Percentiles rank a stretch among this genome's conserved stretches.
phyloP scores from a whole-genome alignment of 2,888 invertebrate species.

The Tuta absoluta region DNA sequence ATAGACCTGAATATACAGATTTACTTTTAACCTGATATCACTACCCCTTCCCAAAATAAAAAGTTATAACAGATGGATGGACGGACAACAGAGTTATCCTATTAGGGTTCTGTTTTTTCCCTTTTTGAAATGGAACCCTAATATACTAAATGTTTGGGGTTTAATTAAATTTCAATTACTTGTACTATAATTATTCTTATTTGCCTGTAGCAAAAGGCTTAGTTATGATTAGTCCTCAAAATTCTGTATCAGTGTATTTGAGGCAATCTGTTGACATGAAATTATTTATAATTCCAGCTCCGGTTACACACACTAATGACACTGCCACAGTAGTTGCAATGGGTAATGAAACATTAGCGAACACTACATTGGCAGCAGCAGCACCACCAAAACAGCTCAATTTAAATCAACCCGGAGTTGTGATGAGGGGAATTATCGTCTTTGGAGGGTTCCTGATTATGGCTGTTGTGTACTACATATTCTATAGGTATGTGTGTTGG shows the following conservation, averaged over 20 bases:
- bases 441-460: constrained; percentile 74
- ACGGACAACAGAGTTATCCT: too few species aligned
- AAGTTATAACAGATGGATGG: too few species aligned
- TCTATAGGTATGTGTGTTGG: constrained; percentile 62
- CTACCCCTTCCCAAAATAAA: too few species aligned
- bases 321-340: not conserved
- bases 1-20: too few species aligned
- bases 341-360: not conserved
- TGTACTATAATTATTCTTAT: too few species aligned
- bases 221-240: too few species aligned
- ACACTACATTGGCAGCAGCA: not conserved
- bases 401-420: constrained; percentile 65
- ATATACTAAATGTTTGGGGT: too few species aligned
- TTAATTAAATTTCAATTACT: too few species aligned
- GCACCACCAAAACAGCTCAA: constrained; percentile 41
- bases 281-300: not conserved
- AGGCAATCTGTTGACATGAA: not conserved
- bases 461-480: constrained; percentile 71
- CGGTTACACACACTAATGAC: not conserved
- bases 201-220: too few species aligned
- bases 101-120: too few species aligned
- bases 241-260: not conserved
- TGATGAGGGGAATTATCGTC: constrained; percentile 71
- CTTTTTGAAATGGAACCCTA: too few species aligned
- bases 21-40: too few species aligned